A percentile compares a stretch with the other conserved stretches of the same genome.
These are phyloP conservation scores for Apantesis nais DNA, from an alignment of 2,888 invertebrate genomes.

Conservation along the genomic window DNA sequence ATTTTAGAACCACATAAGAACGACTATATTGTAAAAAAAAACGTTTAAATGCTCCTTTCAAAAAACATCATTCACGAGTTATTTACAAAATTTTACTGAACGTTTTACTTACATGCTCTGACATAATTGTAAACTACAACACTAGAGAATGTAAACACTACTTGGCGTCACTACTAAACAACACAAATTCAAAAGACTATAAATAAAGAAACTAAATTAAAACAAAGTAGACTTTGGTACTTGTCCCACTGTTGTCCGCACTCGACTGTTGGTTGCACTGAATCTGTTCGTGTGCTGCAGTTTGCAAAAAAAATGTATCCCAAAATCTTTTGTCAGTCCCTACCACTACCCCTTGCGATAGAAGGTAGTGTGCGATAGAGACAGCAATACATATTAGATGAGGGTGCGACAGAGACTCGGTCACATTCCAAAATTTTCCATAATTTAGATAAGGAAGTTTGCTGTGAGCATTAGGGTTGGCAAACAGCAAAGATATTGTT, in stretches of 20 bases:
- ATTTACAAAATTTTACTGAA: not conserved
- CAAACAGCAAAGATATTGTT: conserved; percentile 31
- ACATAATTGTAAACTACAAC: conserved; percentile 19
- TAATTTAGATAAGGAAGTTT: conserved; percentile 84
- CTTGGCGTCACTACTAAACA: conserved; percentile 24
- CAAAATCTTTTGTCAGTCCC: conserved; percentile 81
- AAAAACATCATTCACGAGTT: not conserved
- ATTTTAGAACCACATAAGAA: too few species aligned
- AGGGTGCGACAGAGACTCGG: conserved; percentile 66
- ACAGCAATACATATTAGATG: conserved; percentile 51
- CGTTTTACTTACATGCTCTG: conserved; percentile 7
- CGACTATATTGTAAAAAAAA: not conserved
- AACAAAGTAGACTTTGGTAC: conserved; percentile 41
- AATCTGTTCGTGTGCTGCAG: conserved; percentile 73
- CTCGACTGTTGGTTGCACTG: conserved; percentile 65
- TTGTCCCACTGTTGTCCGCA: conserved; percentile 35
- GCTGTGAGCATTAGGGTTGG: conserved; percentile 81
- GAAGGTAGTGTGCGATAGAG: conserved; percentile 73
- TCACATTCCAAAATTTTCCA: conserved; percentile 85
- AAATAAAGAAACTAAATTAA: conserved; percentile 40
- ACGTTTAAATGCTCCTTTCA: not conserved
- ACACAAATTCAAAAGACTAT: conserved; percentile 31
- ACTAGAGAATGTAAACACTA: conserved; percentile 5
- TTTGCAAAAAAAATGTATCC: conserved; percentile 83
- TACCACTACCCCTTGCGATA: conserved; percentile 75